phyloP scores from a whole-genome alignment of 2,113 vertebrate genomes.

The Hassar affinis region DNA sequence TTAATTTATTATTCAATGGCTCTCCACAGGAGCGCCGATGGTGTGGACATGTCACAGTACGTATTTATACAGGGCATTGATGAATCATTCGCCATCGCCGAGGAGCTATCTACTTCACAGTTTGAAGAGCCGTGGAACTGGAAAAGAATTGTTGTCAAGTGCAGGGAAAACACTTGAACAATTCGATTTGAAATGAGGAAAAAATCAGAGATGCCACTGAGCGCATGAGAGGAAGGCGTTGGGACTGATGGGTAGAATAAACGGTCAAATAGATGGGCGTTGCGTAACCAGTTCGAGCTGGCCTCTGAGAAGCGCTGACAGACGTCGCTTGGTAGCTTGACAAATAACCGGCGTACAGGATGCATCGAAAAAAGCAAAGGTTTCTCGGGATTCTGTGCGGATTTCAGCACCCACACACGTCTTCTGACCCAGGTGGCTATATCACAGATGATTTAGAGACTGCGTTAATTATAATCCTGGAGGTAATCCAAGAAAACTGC shows the following conservation, averaged over 20 bases:
- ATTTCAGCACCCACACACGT: slow-evolving; percentile 29
- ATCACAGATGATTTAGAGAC: slow-evolving; percentile 49
- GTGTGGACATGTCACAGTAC: neutral
- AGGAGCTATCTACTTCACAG: neutral
- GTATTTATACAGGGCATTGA: slow-evolving; percentile 11
- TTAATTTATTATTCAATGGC: slow-evolving; percentile 17
- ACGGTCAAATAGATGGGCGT: neutral
- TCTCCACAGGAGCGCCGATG: neutral
- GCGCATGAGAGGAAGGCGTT: neutral
- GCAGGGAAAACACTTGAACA: neutral
- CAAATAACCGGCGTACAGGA: too few relatives aligned
- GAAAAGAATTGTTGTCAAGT: slow-evolving; percentile 6
- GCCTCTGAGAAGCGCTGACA: neutral
- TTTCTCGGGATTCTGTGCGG: neutral
- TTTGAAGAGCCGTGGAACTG: slow-evolving; percentile 1
- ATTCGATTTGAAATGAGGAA: neutral
- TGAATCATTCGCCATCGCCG: slow-evolving; percentile 1
- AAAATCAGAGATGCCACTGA: neutral
- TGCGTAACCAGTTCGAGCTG: neutral
- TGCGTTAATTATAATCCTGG: slow-evolving; percentile 59
- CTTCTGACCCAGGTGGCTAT: slow-evolving; percentile 52
- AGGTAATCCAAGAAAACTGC: slow-evolving; percentile 48
- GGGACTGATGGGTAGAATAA: neutral
- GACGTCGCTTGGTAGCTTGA: neutral
- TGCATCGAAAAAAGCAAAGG: neutral